Evolutionary conservation across 2,888 invertebrate genomes (phyloP).

Genomic region (Shargacucullia verbasci): DNA sequence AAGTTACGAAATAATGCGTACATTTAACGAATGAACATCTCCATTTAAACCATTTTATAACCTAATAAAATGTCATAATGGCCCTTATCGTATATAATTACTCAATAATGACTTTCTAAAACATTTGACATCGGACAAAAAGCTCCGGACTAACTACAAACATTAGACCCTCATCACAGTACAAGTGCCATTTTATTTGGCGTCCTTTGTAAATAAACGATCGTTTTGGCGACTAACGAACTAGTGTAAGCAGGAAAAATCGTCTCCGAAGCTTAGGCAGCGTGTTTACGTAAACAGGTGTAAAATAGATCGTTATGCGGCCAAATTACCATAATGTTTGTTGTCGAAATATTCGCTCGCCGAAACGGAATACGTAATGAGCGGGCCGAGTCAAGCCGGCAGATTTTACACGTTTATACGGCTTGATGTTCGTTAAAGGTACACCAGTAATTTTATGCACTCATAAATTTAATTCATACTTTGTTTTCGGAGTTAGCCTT

Average conservation of each 20-base stretch:
- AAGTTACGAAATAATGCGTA: constrained; percentile 40
- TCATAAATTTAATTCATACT: constrained; percentile 76
- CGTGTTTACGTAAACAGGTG: constrained; percentile 86
- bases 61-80: constrained; percentile 45
- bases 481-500: constrained; percentile 65
- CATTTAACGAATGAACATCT: constrained; percentile 23
- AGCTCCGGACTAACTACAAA: constrained; percentile 52
- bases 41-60: constrained; percentile 36
- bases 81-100: constrained; percentile 48
- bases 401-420: constrained; percentile 78
- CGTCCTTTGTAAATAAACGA: constrained; percentile 58
- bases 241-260: constrained; percentile 70
- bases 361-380: constrained; percentile 84
- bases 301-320: constrained; percentile 84
- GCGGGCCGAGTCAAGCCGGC: constrained; percentile 73
- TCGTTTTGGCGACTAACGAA: constrained; percentile 60
- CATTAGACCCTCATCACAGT: constrained; percentile 61
- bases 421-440: constrained; percentile 77
- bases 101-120: constrained; percentile 56
- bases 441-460: constrained; percentile 76
- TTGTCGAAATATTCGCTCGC: constrained; percentile 85
- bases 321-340: constrained; percentile 86
- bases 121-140: constrained; percentile 53
- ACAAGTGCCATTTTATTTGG: constrained; percentile 52
- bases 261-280: constrained; percentile 76